Evolutionary conservation across 2,888 invertebrate genomes (phyloP).

Genomic region (Tetragnatha montana): DNA sequence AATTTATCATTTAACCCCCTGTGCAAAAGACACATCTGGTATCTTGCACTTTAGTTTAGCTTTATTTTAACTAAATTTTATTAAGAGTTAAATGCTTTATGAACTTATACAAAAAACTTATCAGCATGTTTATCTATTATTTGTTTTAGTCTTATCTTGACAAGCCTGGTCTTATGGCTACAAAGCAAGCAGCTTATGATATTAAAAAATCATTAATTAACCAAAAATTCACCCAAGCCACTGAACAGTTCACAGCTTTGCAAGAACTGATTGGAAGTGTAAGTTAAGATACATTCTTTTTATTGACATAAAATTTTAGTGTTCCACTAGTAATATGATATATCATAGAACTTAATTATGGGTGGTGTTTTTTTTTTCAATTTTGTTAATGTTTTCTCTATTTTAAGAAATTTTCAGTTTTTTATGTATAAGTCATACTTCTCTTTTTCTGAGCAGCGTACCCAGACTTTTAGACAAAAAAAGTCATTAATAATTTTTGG

Average conservation of each 20-base stretch:
- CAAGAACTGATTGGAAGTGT: conserved; percentile 80
- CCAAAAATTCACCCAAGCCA: conserved; percentile 81
- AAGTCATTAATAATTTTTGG: too few species aligned
- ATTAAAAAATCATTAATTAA: conserved; percentile 80
- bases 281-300: conserved; percentile 5
- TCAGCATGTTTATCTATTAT: background rate
- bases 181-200: conserved; percentile 80
- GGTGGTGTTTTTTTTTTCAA: too few species aligned
- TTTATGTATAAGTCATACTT: too few species aligned
- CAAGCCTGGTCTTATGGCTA: conserved; percentile 80
- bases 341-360: too few species aligned
- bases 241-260: conserved; percentile 81
- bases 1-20: background rate
- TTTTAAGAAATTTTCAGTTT: too few species aligned
- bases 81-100: background rate
- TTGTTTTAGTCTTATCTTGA: conserved; percentile 81
- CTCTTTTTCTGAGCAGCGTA: too few species aligned
- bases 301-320: too few species aligned
- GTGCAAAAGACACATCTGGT: background rate
- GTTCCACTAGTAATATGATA: too few species aligned
- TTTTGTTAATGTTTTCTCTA: too few species aligned
- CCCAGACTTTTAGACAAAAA: too few species aligned
- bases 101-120: background rate
- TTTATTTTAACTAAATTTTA: background rate
- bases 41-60: background rate